Percentiles rank a stretch among this genome's conserved stretches.
Evolutionary conservation across 2,797 vertebrate genomes (phyloP).

Genomic region (Neostethus bicornis): DNA sequence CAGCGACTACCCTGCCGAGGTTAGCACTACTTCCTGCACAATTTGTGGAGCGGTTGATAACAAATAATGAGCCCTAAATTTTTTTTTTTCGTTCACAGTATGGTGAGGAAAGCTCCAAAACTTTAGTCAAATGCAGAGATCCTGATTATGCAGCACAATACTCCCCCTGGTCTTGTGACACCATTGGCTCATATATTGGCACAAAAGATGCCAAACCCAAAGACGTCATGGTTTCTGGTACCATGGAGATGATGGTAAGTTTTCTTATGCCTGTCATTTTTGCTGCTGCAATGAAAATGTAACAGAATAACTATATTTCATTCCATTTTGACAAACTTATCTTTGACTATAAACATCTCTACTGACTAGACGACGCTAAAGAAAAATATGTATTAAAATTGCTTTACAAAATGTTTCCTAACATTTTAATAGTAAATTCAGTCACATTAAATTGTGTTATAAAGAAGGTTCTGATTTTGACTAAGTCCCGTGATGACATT

Average conservation of each 20-base stretch:
- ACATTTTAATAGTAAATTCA: background rate
- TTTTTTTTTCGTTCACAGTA: conserved; percentile 78
- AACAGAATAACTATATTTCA: background rate
- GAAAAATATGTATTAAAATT: no score
- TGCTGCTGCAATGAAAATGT: background rate
- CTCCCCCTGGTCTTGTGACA: conserved; percentile 99
- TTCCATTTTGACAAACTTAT: background rate
- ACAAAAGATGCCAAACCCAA: conserved; percentile 98
- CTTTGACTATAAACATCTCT: background rate
- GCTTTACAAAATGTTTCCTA: no score
- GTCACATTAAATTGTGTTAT: background rate
- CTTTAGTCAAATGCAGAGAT: conserved; percentile 89
- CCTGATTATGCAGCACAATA: conserved; percentile 92
- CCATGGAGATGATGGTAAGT: conserved; percentile 94
- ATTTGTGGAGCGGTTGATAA: background rate
- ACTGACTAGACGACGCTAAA: no score
- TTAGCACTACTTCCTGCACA: conserved; percentile 43
- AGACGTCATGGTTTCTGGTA: conserved; percentile 88
- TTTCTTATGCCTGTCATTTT: background rate
- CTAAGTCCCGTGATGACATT: background rate
- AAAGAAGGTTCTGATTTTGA: background rate
- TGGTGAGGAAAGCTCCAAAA: conserved; percentile 91
- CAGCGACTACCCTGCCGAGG: conserved; percentile 91
- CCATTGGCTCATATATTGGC: conserved; percentile 97
- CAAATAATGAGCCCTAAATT: background rate